phyloP scores from a whole-genome alignment of 2,888 invertebrate species.

The Lycia hirtaria region DNA sequence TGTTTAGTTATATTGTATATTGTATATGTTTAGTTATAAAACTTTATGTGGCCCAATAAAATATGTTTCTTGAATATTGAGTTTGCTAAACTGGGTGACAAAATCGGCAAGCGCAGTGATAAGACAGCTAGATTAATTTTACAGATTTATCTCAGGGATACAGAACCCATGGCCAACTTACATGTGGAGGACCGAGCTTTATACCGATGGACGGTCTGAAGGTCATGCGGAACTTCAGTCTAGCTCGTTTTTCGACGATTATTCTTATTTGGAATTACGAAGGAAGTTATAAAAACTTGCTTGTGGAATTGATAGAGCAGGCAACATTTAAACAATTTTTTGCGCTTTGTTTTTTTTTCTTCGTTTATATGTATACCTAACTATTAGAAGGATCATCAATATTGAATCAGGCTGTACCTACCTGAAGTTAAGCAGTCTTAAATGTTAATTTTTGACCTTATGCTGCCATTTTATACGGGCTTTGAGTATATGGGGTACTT shows the following conservation, averaged over 20 bases:
- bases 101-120: no score
- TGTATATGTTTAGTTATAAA: no score
- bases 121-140: not conserved
- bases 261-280: slow-evolving; percentile 61
- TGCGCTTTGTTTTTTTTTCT: slow-evolving; percentile 38
- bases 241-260: slow-evolving; percentile 52
- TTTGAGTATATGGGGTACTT: not conserved
- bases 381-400: slow-evolving; percentile 22
- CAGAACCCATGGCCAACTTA: slow-evolving; percentile 22
- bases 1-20: no score
- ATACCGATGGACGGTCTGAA: slow-evolving; percentile 70
- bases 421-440: no score
- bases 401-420: not conserved
- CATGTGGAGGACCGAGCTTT: slow-evolving; percentile 52
- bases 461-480: not conserved
- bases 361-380: slow-evolving; percentile 6
- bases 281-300: slow-evolving; percentile 68
- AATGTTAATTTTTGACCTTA: slow-evolving; percentile 16
- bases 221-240: slow-evolving; percentile 74
- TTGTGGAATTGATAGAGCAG: slow-evolving; percentile 54
- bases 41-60: no score
- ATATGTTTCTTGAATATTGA: no score
- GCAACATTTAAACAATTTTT: slow-evolving; percentile 49
- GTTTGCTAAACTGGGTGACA: not conserved
- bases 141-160: not conserved